A percentile compares a stretch with the other conserved stretches of the same genome.
Conservation (phyloP, 1,140 invertebrate genomes). For the Laupala kohalensis region DNA sequence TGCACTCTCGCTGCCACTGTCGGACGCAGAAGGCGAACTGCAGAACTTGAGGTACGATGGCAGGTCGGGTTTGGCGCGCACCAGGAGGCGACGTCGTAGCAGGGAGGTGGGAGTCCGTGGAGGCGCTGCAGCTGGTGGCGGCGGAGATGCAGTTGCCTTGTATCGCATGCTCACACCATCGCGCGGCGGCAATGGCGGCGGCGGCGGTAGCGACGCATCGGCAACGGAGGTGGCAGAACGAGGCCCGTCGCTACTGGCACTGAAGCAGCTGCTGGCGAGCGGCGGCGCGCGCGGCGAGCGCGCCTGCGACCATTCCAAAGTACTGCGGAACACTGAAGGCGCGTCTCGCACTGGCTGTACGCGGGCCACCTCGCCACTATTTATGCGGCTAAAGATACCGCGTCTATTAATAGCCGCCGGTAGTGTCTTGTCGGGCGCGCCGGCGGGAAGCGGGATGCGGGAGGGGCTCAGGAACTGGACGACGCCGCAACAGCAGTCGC, state of each 20-base stretch:
- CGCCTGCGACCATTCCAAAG: constrained; percentile 10
- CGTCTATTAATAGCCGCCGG: constrained; percentile 27
- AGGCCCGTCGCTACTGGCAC: constrained; percentile 16
- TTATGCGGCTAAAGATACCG: constrained; percentile 30
- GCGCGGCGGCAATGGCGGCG: constrained; percentile 6
- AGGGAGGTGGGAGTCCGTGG: constrained; percentile 15
- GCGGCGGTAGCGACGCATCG: constrained; percentile 16
- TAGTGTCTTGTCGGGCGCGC: constrained; percentile 8
- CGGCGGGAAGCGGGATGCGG: constrained; percentile 23
- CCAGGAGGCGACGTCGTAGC: constrained; percentile 12
- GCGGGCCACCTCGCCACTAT: constrained; percentile 28
- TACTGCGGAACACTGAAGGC: constrained; percentile 20
- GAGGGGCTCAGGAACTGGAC: constrained; percentile 17
- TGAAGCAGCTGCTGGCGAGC: constrained; percentile 14
- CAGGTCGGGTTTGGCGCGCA: constrained; percentile 18
- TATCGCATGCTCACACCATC: constrained; percentile 8
- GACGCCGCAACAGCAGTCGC: constrained; percentile 15
- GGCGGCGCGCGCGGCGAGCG: constrained; percentile 19
- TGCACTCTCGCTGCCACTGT: neutral
- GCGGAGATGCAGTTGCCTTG: neutral
- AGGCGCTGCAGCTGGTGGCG: constrained; percentile 7
- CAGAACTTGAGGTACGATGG: constrained; percentile 16
- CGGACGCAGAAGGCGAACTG: neutral
- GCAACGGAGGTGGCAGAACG: constrained; percentile 14
- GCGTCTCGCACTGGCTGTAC: constrained; percentile 34